A percentile compares a stretch with the other conserved stretches of the same genome.
These are phyloP conservation scores for Oxycera nigricornis DNA, from an alignment of 2,888 invertebrate genomes.

Conservation along the genomic window DNA sequence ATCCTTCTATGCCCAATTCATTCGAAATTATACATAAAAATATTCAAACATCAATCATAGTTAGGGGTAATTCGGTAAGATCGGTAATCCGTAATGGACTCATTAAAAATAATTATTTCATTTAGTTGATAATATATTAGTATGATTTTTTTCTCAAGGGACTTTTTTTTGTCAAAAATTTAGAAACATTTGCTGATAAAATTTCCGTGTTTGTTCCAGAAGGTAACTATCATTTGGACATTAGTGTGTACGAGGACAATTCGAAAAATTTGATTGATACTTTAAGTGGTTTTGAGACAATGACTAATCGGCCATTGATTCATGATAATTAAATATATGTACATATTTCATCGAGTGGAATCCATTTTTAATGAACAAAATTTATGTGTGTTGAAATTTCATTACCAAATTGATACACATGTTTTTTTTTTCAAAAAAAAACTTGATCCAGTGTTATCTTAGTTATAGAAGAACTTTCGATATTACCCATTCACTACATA, in stretches of 20 bases:
- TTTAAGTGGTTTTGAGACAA: too few species aligned
- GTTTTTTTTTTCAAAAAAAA: too few species aligned
- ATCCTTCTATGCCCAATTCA: neutral
- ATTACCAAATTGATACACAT: too few species aligned
- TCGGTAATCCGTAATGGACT: neutral
- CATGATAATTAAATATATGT: too few species aligned
- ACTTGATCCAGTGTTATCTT: too few species aligned
- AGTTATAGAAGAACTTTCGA: too few species aligned
- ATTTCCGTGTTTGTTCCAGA: conserved; percentile 9
- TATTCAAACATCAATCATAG: conserved; percentile 31
- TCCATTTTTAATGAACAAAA: too few species aligned
- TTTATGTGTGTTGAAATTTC: too few species aligned
- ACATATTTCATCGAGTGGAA: too few species aligned
- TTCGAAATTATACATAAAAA: neutral
- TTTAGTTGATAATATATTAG: too few species aligned
- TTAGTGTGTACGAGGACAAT: neutral
- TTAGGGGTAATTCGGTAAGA: conserved; percentile 25
- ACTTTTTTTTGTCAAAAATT: neutral
- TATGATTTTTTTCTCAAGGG: conserved; percentile 17
- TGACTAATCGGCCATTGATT: too few species aligned
- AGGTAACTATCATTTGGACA: conserved; percentile 24
- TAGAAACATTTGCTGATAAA: conserved; percentile 15
- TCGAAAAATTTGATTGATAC: neutral
- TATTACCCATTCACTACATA: too few species aligned
- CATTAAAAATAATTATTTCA: neutral